phyloP scores from a whole-genome alignment of 2,797 vertebrate genomes.

The Melanogrammus aeglefinus region DNA sequence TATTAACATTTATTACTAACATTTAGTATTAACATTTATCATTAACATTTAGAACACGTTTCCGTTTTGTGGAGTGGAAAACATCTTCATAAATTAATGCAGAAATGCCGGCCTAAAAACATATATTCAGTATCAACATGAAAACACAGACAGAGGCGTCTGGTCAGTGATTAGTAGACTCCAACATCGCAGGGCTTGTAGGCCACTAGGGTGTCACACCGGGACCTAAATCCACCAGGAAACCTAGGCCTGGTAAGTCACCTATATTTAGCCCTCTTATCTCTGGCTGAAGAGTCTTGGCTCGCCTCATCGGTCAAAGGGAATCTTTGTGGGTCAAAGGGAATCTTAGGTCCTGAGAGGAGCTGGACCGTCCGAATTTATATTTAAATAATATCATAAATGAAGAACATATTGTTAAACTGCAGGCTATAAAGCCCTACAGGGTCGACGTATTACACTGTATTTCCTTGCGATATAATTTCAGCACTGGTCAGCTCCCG shows the following conservation, averaged over 20 bases:
- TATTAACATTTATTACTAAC: too few relatives aligned
- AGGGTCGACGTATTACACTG: not conserved
- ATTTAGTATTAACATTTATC: too few relatives aligned
- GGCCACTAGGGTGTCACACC: not conserved
- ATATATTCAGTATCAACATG: not conserved
- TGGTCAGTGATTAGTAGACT: not conserved
- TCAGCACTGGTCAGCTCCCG: constrained; percentile 67
- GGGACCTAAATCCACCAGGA: not conserved
- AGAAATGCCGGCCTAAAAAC: not conserved
- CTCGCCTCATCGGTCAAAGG: not conserved
- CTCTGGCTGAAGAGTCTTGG: not conserved
- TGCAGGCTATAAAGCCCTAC: not conserved
- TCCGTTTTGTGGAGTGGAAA: not conserved
- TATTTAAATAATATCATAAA: not conserved
- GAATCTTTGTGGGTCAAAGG: not conserved
- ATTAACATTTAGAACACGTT: not conserved
- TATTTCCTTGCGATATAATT: constrained; percentile 16
- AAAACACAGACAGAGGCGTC: not conserved
- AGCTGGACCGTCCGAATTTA: not conserved
- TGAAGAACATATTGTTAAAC: not conserved
- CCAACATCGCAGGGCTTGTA: not conserved
- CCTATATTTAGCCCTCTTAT: constrained; percentile 17
- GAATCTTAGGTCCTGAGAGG: not conserved
- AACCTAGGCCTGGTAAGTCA: constrained; percentile 2
- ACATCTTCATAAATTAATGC: not conserved